Evolutionary conservation across 2,113 vertebrate species (phyloP).

Genomic region (Alligator mississippiensis): DNA sequence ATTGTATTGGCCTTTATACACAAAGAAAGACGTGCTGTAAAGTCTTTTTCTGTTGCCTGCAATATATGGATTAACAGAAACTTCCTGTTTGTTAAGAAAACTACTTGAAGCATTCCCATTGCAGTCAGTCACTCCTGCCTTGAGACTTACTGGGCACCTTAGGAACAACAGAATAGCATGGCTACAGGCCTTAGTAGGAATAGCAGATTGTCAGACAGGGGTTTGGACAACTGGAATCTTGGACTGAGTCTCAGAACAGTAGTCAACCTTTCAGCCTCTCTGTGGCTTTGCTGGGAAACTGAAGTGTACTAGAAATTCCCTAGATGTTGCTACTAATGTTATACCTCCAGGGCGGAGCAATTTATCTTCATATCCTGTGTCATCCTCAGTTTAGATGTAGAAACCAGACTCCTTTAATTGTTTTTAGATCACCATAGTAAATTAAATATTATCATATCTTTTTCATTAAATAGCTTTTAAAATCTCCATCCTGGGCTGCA

Average conservation of each 20-base stretch:
- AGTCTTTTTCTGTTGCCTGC: background rate
- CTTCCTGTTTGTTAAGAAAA: background rate
- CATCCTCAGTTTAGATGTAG: background rate
- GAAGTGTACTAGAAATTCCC: background rate
- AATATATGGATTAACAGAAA: background rate
- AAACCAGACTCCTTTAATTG: background rate
- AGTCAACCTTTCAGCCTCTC: background rate
- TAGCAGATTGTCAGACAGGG: background rate
- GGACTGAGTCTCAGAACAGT: background rate
- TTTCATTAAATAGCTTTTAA: background rate
- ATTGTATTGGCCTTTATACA: background rate
- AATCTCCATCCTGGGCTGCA: background rate
- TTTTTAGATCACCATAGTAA: background rate
- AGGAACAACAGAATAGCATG: background rate
- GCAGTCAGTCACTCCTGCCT: background rate
- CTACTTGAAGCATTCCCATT: background rate
- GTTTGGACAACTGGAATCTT: background rate
- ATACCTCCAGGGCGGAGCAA: background rate
- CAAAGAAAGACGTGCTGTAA: background rate
- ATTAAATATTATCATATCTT: background rate
- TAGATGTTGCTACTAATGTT: background rate
- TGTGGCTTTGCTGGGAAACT: background rate
- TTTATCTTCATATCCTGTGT: background rate
- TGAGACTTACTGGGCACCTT: background rate
- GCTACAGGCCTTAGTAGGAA: background rate